phyloP scores from a whole-genome alignment of 1,140 invertebrate genomes.

The Atta cephalotes region DNA sequence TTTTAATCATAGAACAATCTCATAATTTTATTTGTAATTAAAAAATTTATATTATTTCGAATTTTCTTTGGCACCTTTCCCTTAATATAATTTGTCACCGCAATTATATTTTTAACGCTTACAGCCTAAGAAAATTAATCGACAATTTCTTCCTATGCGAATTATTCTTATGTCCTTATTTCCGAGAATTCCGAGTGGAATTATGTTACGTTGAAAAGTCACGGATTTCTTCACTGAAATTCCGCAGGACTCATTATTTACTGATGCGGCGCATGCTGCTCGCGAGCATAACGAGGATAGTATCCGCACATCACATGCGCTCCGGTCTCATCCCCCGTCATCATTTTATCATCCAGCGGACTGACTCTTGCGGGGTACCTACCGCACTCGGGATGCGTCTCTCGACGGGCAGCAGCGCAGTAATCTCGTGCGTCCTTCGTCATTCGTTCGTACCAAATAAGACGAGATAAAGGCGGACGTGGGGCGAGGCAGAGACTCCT shows the following conservation, averaged over 20 bases:
- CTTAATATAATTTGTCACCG: not conserved
- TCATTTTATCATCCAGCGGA: constrained; percentile 73
- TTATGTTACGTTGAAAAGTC: constrained; percentile 31
- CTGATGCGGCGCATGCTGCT: constrained; percentile 37
- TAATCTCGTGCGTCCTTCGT: constrained; percentile 75
- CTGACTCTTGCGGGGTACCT: constrained; percentile 71
- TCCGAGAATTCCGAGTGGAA: not conserved
- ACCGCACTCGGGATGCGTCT: constrained; percentile 69
- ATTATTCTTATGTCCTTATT: not conserved
- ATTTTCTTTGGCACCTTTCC: not conserved
- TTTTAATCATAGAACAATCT: not conserved
- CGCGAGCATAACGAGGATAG: constrained; percentile 41
- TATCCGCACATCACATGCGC: constrained; percentile 66
- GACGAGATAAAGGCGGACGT: constrained; percentile 66
- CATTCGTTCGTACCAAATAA: constrained; percentile 74
- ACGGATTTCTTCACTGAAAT: constrained; percentile 35
- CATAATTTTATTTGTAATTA: not conserved
- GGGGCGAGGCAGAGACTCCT: constrained; percentile 22
- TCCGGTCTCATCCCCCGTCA: constrained; percentile 71
- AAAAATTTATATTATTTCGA: not conserved
- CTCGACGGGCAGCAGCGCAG: constrained; percentile 68
- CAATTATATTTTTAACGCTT: not conserved
- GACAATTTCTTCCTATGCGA: not conserved
- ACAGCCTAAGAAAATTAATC: not conserved
- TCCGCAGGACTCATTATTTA: constrained; percentile 53